These are phyloP conservation scores for Glaucomys volans DNA, from an alignment of 2,113 vertebrate genomes.

Conservation along the genomic window DNA sequence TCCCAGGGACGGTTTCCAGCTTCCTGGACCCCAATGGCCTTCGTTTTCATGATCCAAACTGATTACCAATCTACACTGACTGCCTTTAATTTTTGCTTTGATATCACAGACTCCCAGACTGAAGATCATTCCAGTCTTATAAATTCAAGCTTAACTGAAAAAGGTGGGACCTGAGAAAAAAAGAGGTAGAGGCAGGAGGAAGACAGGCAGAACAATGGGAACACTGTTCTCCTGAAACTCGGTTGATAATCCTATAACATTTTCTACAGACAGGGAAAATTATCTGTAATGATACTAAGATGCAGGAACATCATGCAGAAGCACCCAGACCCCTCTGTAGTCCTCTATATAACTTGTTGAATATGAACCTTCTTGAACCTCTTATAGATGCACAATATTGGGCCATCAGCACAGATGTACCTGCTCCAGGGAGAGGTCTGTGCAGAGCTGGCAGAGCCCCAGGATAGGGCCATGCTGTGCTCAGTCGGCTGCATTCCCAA, in stretches of 20 bases:
- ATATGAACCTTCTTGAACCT: not conserved
- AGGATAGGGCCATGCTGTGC: constrained; percentile 48
- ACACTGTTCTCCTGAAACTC: constrained; percentile 9
- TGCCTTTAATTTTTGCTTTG: too few relatives aligned
- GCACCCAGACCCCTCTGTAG: not conserved
- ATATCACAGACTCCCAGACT: not conserved
- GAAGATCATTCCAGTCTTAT: not conserved
- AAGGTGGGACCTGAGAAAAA: not conserved
- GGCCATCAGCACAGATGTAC: constrained; percentile 45
- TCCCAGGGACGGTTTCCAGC: too few relatives aligned
- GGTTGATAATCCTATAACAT: not conserved
- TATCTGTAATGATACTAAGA: too few relatives aligned
- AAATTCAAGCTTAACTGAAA: not conserved
- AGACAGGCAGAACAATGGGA: not conserved
- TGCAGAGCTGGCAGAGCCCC: constrained; percentile 46
- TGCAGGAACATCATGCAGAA: not conserved
- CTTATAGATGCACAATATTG: constrained; percentile 34
- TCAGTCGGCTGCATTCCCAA: constrained; percentile 69
- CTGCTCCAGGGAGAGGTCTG: constrained; percentile 1
- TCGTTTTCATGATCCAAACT: too few relatives aligned
- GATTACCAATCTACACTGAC: too few relatives aligned
- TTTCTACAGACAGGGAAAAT: not conserved
- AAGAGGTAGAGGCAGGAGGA: not conserved
- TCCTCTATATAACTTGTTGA: not conserved
- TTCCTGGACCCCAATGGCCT: too few relatives aligned